Evolutionary conservation across 2,797 vertebrate species (phyloP).

Genomic region (Tenualosa thibaudeaui): DNA sequence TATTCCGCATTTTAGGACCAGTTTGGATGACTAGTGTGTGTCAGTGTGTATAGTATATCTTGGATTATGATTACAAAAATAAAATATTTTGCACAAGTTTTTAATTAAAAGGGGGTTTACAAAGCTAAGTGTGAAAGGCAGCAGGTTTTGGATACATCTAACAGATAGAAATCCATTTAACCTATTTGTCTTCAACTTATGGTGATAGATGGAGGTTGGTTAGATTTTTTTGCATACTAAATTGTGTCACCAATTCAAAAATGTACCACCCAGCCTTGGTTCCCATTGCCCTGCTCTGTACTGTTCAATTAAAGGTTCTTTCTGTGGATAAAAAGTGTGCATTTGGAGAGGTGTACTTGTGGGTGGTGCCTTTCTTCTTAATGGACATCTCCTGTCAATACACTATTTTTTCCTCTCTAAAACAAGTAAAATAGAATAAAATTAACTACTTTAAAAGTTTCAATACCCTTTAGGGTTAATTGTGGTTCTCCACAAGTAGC

Average conservation of each 20-base stretch:
- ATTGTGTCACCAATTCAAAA: not conserved
- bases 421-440: constrained; percentile 42
- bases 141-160: not conserved
- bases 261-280: not conserved
- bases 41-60: not conserved
- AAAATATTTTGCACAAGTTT: not conserved
- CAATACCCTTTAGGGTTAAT: constrained; percentile 35
- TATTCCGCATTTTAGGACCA: not conserved
- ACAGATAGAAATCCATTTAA: not conserved
- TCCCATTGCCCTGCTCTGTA: not conserved
- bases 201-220: not conserved
- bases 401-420: constrained; percentile 30
- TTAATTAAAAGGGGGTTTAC: not conserved
- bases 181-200: not conserved
- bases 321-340: constrained; percentile 58
- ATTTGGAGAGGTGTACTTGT: constrained; percentile 60
- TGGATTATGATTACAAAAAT: not conserved
- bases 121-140: not conserved
- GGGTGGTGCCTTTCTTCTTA: constrained; percentile 31
- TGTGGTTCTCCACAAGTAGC: constrained; percentile 50
- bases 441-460: constrained; percentile 42
- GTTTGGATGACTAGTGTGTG: not conserved
- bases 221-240: not conserved
- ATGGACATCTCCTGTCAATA: constrained; percentile 31
- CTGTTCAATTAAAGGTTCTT: not conserved